Conservation (phyloP, 2,797 vertebrate genomes). For the Dallia pectoralis region DNA sequence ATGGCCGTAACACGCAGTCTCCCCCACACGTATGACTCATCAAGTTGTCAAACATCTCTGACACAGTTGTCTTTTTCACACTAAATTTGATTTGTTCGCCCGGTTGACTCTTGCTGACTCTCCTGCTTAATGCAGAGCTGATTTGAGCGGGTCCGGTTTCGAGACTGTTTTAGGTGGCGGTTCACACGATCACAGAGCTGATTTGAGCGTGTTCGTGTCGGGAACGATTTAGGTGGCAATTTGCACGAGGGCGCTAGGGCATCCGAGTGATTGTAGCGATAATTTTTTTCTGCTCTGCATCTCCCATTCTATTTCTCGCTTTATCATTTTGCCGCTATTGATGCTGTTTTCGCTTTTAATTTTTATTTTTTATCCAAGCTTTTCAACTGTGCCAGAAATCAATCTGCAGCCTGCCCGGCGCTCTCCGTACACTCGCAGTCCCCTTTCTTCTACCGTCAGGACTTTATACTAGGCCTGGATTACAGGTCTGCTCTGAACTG, state of each 20-base stretch:
- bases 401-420: background rate
- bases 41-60: slow-evolving; percentile 2
- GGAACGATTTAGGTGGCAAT: too few relatives aligned
- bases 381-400: background rate
- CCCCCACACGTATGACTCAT: background rate
- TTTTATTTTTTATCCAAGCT: background rate
- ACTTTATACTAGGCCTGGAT: slow-evolving; percentile 15
- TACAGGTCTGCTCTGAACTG: slow-evolving; percentile 5
- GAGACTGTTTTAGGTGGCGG: background rate
- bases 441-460: background rate
- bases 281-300: background rate
- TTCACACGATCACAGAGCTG: background rate
- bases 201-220: background rate
- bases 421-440: background rate
- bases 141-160: background rate
- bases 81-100: background rate
- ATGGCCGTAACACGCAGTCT: background rate
- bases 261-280: background rate
- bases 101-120: slow-evolving; percentile 1
- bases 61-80: background rate
- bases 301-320: background rate
- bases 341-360: slow-evolving; percentile 1
- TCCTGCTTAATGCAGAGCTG: background rate
- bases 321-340: too few relatives aligned
- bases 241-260: too few relatives aligned